These are phyloP conservation scores for Ammodytes dubius DNA, from an alignment of 2,113 vertebrate genomes.

Conservation along the genomic window DNA sequence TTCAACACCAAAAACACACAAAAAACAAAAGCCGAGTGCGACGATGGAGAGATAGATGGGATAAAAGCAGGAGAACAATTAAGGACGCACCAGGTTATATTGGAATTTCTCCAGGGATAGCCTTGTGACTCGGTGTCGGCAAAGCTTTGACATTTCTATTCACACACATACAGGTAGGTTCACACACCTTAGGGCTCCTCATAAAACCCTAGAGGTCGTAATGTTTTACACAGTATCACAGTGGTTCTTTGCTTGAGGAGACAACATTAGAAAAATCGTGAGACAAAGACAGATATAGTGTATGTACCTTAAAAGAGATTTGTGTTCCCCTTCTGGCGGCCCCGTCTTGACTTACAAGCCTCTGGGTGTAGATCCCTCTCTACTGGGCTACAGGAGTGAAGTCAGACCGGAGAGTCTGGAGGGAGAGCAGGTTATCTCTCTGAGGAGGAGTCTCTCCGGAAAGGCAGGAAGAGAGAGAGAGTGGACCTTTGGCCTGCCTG, in stretches of 20 bases:
- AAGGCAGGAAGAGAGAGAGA: not conserved
- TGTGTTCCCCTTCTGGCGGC: not conserved
- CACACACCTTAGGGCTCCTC: not conserved
- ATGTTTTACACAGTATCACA: not conserved
- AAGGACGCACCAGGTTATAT: conserved; percentile 15
- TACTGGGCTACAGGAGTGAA: conserved; percentile 13
- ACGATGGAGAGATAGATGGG: not conserved
- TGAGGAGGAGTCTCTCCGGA: conserved; percentile 59
- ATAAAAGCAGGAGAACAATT: not conserved
- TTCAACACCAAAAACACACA: not conserved
- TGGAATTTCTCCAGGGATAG: conserved; percentile 19
- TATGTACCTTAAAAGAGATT: conserved; percentile 56
- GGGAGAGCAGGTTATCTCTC: conserved; percentile 48
- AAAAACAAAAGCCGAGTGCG: not conserved
- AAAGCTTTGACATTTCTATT: not conserved
- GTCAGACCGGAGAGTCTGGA: conserved; percentile 11
- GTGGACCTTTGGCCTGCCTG: conserved; percentile 74
- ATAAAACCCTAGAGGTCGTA: not conserved
- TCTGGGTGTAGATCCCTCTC: conserved; percentile 24
- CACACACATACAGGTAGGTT: not conserved
- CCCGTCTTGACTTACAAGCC: not conserved
- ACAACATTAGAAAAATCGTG: not conserved
- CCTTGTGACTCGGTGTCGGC: conserved; percentile 6
- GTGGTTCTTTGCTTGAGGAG: not conserved
- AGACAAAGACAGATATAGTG: not conserved